Evolutionary conservation across 1,140 invertebrate genomes (phyloP), one percentile per base, ranked within the genome.

Genomic region (Drosophila subpulchrella): DNA sequence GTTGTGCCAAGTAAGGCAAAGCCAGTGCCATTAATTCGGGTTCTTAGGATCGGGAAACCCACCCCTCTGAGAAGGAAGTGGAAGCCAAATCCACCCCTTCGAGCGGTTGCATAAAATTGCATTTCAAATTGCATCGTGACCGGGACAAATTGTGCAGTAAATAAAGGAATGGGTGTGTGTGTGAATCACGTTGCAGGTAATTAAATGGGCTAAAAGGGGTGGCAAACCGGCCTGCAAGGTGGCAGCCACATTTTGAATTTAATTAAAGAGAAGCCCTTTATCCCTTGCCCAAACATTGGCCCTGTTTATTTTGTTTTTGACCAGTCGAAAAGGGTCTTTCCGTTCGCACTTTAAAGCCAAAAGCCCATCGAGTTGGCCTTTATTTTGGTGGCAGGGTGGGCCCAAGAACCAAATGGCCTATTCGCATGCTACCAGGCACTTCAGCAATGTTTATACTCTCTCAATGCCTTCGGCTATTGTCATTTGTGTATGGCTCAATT

Each of bases 61-160:
- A 71, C 67, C 67, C 67, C 39, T 62, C 15, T 8, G 7, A 1
- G 30, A 39, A 15, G 15, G 11, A 51, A 48, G 27, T 5, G 5
- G 51, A 30, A 74, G 20, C 38, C 20, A 58, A 61, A 86, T 50
- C 61, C 54, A 46, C 60, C 70, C 79, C 63, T 67, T 54, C 46
- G 7, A 46, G 50, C 39, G 62, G 53, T 72, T 86, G 82, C 82
- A 88, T 86, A 79, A 86, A 86, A 86, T 73, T 88, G 83, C 83
- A 86, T 86, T 86, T 76, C 20, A 66, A 88, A 86, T 66, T 88
- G 84, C 83, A 86, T 76, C 83, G 83, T 86, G 83, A 86, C 83
- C 76, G 65, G 79, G 66, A 66, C 84, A 89, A 88, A 83, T 86
- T 78, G 78, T 65, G 60, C 71, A 44, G 74, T 68, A 78, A 72